Base-by-base conservation (phyloP, 23 tunicate genomes). In the Diplosoma virens region DNA sequence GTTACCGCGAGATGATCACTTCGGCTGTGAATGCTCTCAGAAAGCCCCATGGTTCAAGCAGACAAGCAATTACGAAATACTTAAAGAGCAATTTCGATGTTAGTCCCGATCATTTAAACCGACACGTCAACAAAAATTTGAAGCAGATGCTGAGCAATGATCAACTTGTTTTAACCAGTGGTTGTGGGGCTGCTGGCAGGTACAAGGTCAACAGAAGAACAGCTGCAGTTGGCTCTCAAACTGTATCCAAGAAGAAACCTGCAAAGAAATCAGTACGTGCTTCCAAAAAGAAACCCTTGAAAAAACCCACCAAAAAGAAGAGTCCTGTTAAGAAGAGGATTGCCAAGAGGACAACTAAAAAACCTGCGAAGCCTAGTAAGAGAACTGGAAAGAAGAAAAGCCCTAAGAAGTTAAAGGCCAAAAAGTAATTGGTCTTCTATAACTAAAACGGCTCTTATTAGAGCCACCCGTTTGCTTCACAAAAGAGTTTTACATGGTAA, bases 41-140 rank as follows among this genome's bases (percentile, higher is more conserved):
- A 23, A 70, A 82, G 35, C 96, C 84, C 22, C 66, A 54, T 2
- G 96, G 96, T 9, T 80, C 96, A 0, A 74, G 79, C 33, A 80
- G 96, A 0, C 96, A 89, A 29, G 96, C 96, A 18, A 89, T 89
- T 23, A 28, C 96, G 25, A 77, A 71, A 25, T 89, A 89, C 50
- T 56, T 89, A 18, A 70, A 79, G 26, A 47, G 53, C 48, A 89
- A 82, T n/a, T 89, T 34, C 32, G 76, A 75, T 3, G 86, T 87
- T 5, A 46, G 71, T 1, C 37, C 59, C 30, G 24, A 48, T 9
- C 23, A 76, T 37, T 65, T 85, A 6, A 75, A 48, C 1, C 68
- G 75, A 2, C 68, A 76, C 32, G 52, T 89, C 11, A 41, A 81
- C 33, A 48, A 71, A 23, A 80, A 80, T 36, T 29, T 89, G 27